These are phyloP conservation scores for Apeltes quadracus DNA, from an alignment of 2,113 vertebrate genomes.

Conservation along the genomic window DNA sequence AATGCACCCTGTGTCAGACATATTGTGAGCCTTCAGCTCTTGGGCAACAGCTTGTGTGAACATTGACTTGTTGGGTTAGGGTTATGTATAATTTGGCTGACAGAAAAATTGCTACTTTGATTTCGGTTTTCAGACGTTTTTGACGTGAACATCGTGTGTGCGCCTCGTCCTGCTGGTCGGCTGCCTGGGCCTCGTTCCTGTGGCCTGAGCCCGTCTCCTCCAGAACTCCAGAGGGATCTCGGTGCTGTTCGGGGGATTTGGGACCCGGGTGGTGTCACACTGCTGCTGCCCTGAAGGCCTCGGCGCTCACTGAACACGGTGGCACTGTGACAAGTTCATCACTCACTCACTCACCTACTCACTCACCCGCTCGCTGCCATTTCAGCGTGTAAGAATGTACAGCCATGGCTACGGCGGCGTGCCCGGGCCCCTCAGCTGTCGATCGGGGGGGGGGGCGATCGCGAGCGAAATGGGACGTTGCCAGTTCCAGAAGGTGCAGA, in stretches of 20 bases:
- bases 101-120: background rate
- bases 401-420: conserved; percentile 36
- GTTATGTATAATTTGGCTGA: background rate
- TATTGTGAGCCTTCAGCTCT: background rate
- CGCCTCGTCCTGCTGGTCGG: no score
- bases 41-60: background rate
- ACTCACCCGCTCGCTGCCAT: conserved; percentile 17
- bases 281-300: conserved; percentile 22
- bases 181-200: no score
- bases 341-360: conserved; percentile 49
- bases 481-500: conserved; percentile 60
- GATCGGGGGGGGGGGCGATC: conserved; percentile 64
- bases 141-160: background rate
- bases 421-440: conserved; percentile 44
- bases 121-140: background rate
- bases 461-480: conserved; percentile 43
- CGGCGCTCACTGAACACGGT: conserved; percentile 37
- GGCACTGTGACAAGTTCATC: conserved; percentile 53
- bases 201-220: background rate
- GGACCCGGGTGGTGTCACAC: conserved; percentile 16
- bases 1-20: conserved; percentile 7
- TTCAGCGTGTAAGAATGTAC: conserved; percentile 65
- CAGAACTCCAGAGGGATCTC: background rate
- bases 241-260: conserved; percentile 7
- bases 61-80: background rate